Evolutionary conservation across 2,113 vertebrate genomes (phyloP), one percentile per base, ranked within the genome.

Genomic region (Orthochromis indermauri): DNA sequence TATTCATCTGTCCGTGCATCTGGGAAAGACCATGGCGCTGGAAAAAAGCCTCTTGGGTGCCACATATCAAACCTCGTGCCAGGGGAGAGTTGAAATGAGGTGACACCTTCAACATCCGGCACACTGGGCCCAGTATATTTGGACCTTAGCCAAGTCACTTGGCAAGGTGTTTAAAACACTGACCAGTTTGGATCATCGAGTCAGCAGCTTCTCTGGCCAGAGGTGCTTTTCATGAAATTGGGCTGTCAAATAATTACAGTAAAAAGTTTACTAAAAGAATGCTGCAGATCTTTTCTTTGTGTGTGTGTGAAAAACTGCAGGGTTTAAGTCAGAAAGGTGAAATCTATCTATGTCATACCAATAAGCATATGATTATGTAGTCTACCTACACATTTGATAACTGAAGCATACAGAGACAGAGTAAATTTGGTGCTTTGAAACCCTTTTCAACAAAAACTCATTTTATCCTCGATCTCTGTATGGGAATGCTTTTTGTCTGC

Each of bases 151-250:
- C 93, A 93, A 88, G 73, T 79, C 63, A 83, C 66, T 92, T 94
- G 92, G 93, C 88, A 47, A 86, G 82, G 45, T 7, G 71, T 40
- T 59, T 80, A 61, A 88, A 90, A 92, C 89, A 89, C 88, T 85
- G 94, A 92, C 91, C 91, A 26, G 91, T 90, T 86, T 51, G 83
- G 89, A 86, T 57, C 76, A 91, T 78, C 17, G 80, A 91, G 91
- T 94, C 94, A 93, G 93, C 93, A 93, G 93, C 93, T 94, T 92
- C 80, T 84, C 66, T 8, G 31, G 90, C 92, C 91, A 94, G 90
- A 68, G 86, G 79, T 31, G 35, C 87, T 90, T 57, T 93, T 24
- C 87, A 31, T 81, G 80, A 91, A 88, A 91, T 93, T 92, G 87
- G 84, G 16, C 91, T 87, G 88, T 91, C 90, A 63, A 82, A 61